A percentile compares a stretch with the other conserved stretches of the same genome.
phyloP scores from a whole-genome alignment of 2,888 invertebrate genomes.

The Agrotis exclamationis region DNA sequence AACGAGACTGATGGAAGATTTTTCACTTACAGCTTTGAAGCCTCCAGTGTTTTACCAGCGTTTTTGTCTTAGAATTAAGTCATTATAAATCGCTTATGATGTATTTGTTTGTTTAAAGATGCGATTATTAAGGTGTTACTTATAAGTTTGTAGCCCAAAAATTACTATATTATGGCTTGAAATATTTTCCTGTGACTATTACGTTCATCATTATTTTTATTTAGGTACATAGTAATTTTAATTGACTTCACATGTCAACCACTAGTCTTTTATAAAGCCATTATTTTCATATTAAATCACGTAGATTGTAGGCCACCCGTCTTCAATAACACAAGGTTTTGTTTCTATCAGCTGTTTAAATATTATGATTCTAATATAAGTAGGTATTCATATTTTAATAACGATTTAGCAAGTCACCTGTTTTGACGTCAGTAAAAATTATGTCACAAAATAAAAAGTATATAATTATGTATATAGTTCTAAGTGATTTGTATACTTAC shows the following conservation, averaged over 20 bases:
- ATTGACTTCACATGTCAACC: not conserved
- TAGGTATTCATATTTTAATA: constrained; percentile 10
- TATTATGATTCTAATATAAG: constrained; percentile 2
- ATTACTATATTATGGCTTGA: not conserved
- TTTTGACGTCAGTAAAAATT: not conserved
- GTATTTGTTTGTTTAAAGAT: not conserved
- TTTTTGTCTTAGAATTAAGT: not conserved
- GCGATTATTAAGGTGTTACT: not conserved
- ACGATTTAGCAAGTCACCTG: not conserved
- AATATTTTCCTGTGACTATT: not conserved
- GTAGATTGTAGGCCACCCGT: constrained; percentile 1
- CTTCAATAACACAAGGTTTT: constrained; percentile 11
- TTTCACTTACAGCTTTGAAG: not conserved
- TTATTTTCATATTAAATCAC: not conserved
- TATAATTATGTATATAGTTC: no score
- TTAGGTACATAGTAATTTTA: not conserved
- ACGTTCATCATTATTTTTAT: no score
- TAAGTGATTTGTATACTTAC: no score
- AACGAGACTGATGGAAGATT: not conserved
- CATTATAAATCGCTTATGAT: constrained; percentile 36
- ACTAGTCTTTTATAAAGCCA: not conserved
- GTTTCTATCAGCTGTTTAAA: constrained; percentile 18
- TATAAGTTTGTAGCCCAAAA: no score
- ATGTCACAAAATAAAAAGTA: not conserved
- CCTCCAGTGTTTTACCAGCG: not conserved